phyloP scores from a whole-genome alignment of 2,888 invertebrate species.

The Chymomyza procnemis region DNA sequence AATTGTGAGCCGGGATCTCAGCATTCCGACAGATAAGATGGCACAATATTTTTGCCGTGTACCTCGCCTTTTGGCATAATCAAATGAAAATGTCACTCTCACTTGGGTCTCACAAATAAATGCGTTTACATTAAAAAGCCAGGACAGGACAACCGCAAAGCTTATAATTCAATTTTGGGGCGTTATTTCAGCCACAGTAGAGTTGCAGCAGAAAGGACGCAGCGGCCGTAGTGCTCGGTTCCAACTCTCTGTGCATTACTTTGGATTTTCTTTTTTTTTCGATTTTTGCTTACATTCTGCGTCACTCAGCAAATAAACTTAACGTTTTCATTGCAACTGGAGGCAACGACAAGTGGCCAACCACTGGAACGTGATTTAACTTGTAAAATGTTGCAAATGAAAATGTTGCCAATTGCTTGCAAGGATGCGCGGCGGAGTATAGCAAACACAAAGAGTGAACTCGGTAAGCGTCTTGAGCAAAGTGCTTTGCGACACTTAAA shows the following conservation, averaged over 20 bases:
- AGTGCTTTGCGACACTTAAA: neutral
- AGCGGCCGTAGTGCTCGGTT: neutral
- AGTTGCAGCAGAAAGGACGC: constrained; percentile 2
- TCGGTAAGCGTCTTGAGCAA: neutral
- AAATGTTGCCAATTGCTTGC: constrained; percentile 54
- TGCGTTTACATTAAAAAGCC: constrained; percentile 2
- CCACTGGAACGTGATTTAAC: constrained; percentile 70
- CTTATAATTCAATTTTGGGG: constrained; percentile 63
- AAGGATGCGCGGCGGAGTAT: too few relatives aligned
- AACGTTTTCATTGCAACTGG: constrained; percentile 57
- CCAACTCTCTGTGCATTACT: constrained; percentile 4
- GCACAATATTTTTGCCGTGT: neutral
- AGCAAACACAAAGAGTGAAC: neutral
- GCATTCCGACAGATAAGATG: neutral
- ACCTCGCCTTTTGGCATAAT: neutral
- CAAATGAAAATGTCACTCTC: neutral
- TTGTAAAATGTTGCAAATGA: constrained; percentile 62
- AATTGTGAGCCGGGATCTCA: constrained; percentile 12
- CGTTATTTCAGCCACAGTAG: constrained; percentile 40
- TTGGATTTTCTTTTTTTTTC: constrained; percentile 4
- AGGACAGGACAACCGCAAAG: constrained; percentile 23
- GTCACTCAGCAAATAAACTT: constrained; percentile 62
- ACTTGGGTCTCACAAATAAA: neutral
- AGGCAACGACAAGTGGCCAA: constrained; percentile 25
- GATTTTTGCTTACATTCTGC: constrained; percentile 19